phyloP scores from a whole-genome alignment of 2,113 vertebrate genomes.

The Redunca redunca region DNA sequence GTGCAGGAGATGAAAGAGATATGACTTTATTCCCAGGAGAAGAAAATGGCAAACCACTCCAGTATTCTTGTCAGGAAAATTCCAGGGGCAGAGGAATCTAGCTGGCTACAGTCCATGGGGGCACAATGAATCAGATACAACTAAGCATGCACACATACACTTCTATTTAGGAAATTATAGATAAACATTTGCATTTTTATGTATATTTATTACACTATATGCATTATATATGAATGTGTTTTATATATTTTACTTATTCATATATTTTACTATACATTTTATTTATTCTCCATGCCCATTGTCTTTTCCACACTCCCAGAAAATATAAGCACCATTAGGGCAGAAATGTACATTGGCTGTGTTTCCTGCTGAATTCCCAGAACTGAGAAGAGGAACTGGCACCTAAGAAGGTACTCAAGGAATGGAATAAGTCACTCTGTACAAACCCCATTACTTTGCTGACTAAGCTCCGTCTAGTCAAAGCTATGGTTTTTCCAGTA shows the following conservation, averaged over 20 bases:
- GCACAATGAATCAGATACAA: not conserved
- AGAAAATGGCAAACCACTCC: not conserved
- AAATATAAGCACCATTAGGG: not conserved
- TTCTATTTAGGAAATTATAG: not conserved
- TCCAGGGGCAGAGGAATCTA: not conserved
- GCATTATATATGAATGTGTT: not conserved
- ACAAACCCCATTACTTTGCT: not conserved
- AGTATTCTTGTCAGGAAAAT: not conserved
- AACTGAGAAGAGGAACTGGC: not conserved
- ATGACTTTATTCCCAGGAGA: not conserved
- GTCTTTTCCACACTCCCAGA: not conserved
- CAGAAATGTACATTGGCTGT: not conserved
- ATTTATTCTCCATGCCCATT: not conserved
- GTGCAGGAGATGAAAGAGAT: not conserved
- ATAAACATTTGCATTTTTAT: not conserved
- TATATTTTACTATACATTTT: not conserved
- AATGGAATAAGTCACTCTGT: fast-evolving
- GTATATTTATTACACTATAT: not conserved
- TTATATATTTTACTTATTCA: not conserved
- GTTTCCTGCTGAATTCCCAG: not conserved
- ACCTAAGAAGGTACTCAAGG: not conserved
- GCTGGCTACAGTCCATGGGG: not conserved
- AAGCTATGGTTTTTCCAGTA: not conserved
- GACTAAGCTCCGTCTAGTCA: not conserved
- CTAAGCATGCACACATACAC: not conserved